Evolutionary conservation across 2,888 invertebrate genomes (phyloP).

Genomic region (Caenorhabditis sp.): DNA sequence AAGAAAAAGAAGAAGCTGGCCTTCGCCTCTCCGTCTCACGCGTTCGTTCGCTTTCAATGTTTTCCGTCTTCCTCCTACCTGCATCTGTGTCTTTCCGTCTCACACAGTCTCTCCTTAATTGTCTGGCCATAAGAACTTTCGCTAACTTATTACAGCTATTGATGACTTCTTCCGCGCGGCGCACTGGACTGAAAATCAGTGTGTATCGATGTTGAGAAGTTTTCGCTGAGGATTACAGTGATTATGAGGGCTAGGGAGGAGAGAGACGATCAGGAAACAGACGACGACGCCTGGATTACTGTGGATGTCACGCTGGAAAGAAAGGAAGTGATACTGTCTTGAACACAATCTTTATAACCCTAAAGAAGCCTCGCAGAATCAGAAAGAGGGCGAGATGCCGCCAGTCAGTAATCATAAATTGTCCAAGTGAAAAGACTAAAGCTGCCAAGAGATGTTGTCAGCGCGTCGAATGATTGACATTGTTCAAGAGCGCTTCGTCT

Average conservation of each 20-base stretch:
- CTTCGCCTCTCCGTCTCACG: not conserved
- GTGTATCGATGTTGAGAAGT: constrained; percentile 8
- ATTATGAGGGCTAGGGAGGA: not conserved
- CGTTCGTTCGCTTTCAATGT: constrained; percentile 7
- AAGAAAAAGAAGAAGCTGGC: not conserved
- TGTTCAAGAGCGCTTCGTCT: not conserved
- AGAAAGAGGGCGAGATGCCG: too few species aligned
- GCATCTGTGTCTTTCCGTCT: not conserved
- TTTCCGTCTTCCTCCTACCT: not conserved
- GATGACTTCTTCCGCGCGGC: constrained; percentile 8
- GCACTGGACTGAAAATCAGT: constrained; percentile 17
- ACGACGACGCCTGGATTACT: too few species aligned
- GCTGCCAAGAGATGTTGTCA: too few species aligned
- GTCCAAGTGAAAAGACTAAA: too few species aligned
- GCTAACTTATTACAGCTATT: constrained; percentile 54
- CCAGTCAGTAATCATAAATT: too few species aligned
- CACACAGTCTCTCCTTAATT: constrained; percentile 13
- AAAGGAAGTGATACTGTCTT: constrained; percentile 9
- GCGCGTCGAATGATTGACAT: constrained; percentile 13
- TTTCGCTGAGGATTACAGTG: constrained; percentile 1
- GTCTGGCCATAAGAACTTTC: constrained; percentile 39
- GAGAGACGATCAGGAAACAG: too few species aligned
- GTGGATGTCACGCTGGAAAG: too few species aligned
- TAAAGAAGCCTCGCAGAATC: too few species aligned
- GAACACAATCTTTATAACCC: too few species aligned